Base-by-base conservation (phyloP, 92 coral and sea anemone genomes). In the Actinernus sp. region DNA sequence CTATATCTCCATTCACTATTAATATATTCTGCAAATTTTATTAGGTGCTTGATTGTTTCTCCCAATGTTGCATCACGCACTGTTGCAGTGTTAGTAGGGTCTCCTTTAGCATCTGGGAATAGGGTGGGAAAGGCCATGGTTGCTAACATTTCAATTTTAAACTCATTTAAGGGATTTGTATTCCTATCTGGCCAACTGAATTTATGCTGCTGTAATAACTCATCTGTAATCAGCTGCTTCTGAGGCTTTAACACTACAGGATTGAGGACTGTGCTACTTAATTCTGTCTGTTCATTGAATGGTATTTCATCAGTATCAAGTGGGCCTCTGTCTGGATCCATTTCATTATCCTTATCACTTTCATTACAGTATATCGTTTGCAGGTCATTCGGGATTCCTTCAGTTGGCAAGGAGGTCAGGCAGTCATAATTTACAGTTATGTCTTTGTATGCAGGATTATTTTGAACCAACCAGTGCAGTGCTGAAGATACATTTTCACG, bases 41-140 rank as follows among this genome's bases (percentile, higher is more conserved):
- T 84, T 2, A 78, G 51, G 33, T 84, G 81, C 19, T 58, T 84
- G 31, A 78, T 33, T 51, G 78, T 84, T 48, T 76, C 85, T 39
- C 64, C 91, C 24, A 85, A 37, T 6, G 87, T 64, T 31, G 55
- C 66, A 70, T 49, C 49, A 36, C 71, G 82, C 63, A 23, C 38
- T 71, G 22, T 72, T 23, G 83, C 89, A 58, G 49, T 64, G 45
- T 71, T 88, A 14, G 89, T 88, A 14, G 95, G 90, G 23, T 88
- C 95, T 49, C 94, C 89, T 64, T 77, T 76, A 30, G 64, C 85
- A 65, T 71, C 77, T 23, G 94, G 90, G 45, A 88, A 88, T 31
- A 83, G 48, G 14, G 83, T 65, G 9, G 89, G 90, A 77, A 88
- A 88, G 27, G 87, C 94, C 90, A 88, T 76, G 22, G 86, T 82